These are phyloP conservation scores for Chrysodeixis includens DNA, from an alignment of 2,888 invertebrate genomes.

Conservation along the genomic window DNA sequence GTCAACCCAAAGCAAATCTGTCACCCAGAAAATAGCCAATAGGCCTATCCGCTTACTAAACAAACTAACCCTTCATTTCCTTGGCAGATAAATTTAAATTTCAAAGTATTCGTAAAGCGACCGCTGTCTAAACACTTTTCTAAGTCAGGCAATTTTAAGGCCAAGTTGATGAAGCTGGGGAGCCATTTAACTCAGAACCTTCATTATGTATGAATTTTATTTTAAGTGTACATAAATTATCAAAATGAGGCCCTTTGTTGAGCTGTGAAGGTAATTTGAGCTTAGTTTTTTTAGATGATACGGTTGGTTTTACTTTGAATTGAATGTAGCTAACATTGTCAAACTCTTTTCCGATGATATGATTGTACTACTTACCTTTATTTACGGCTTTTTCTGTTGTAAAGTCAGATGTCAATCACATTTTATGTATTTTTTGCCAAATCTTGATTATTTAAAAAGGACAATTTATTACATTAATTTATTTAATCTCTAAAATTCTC, in stretches of 20 bases:
- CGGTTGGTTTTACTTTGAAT: background rate
- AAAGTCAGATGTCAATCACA: too few species aligned
- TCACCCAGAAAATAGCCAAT: background rate
- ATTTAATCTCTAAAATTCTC: too few species aligned
- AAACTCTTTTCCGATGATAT: too few species aligned
- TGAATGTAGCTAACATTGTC: too few species aligned
- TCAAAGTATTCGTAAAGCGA: background rate
- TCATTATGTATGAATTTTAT: conserved; percentile 6
- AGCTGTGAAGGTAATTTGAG: background rate
- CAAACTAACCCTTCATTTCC: conserved; percentile 1
- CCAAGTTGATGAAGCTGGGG: background rate
- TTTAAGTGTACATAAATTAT: conserved; percentile 5
- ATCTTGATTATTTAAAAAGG: too few species aligned
- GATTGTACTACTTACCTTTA: too few species aligned
- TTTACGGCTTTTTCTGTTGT: too few species aligned
- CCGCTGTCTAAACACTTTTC: conserved; percentile 4
- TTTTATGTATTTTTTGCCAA: too few species aligned
- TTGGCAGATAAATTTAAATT: conserved; percentile 2
- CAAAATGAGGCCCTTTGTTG: background rate
- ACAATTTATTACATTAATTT: too few species aligned
- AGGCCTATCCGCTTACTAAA: background rate
- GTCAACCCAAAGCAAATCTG: background rate
- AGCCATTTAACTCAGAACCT: background rate
- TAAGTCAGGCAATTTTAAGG: background rate
- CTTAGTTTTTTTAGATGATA: background rate